Evolutionary conservation across 2,113 vertebrate genomes (phyloP).

Genomic region (Colaptes auratus): DNA sequence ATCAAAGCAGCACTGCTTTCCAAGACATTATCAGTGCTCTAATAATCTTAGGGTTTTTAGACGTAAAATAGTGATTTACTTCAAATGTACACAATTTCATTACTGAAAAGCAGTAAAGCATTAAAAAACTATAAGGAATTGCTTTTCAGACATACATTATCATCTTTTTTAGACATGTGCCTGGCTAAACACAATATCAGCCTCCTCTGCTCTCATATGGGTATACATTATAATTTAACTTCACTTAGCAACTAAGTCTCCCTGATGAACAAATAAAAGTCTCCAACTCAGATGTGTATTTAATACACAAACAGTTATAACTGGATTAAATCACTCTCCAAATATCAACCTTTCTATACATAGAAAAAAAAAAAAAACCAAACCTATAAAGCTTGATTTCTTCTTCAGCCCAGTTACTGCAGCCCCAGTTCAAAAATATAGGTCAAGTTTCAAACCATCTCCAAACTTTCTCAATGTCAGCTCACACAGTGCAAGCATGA

Average conservation of each 20-base stretch:
- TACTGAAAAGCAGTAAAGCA: background rate
- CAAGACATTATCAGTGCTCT: too few relatives aligned
- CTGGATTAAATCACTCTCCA: background rate
- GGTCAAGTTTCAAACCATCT: background rate
- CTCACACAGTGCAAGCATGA: background rate
- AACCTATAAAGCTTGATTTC: background rate
- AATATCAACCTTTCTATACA: background rate
- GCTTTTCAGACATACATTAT: background rate
- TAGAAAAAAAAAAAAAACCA: background rate
- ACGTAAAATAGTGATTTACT: too few relatives aligned
- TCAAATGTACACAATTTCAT: background rate
- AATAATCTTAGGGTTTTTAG: too few relatives aligned
- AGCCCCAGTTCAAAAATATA: constrained; percentile 27
- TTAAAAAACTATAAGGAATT: background rate
- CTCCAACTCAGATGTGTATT: background rate
- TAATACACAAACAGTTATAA: background rate
- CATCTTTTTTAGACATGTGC: background rate
- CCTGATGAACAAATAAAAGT: background rate
- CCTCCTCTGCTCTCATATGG: background rate
- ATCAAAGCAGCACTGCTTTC: too few relatives aligned
- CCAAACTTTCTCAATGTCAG: constrained; percentile 22
- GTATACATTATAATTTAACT: background rate
- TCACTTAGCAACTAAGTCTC: background rate
- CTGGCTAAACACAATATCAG: background rate
- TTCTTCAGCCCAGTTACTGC: background rate